Evolutionary conservation across 2,888 invertebrate genomes (phyloP).

Genomic region (Troglohyphantes excavatus): DNA sequence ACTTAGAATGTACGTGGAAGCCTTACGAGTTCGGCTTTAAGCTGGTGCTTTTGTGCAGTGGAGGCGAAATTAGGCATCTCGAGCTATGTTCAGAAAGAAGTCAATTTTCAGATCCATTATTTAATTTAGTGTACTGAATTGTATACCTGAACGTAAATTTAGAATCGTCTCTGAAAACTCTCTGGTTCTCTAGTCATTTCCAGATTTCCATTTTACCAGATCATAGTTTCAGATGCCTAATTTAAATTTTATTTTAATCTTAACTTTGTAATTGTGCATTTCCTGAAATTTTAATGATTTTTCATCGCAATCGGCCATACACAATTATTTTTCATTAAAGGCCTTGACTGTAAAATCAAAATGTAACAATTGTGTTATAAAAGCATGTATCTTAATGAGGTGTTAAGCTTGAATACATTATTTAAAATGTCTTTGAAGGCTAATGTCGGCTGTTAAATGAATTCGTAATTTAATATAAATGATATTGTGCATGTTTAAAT

Average conservation of each 20-base stretch:
- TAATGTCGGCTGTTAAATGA: too few relatives aligned
- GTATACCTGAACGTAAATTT: not conserved
- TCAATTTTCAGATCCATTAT: slow-evolving; percentile 9
- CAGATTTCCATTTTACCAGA: slow-evolving; percentile 24
- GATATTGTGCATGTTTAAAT: not conserved
- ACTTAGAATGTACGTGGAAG: slow-evolving; percentile 14
- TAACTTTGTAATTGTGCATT: not conserved
- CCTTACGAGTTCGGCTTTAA: not conserved
- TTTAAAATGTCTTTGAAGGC: too few relatives aligned
- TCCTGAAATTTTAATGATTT: not conserved
- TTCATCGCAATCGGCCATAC: not conserved
- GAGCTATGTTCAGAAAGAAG: not conserved
- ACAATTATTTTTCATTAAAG: not conserved
- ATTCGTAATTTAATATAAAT: not conserved
- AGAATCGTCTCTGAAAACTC: slow-evolving; percentile 16
- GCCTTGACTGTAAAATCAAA: not conserved
- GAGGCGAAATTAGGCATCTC: slow-evolving; percentile 19
- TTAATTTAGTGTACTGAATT: slow-evolving; percentile 6
- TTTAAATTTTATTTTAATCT: not conserved
- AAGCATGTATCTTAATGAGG: not conserved
- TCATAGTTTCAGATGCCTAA: slow-evolving; percentile 34
- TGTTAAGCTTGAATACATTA: not conserved
- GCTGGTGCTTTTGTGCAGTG: slow-evolving; percentile 12
- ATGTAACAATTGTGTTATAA: not conserved
- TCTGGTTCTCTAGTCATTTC: slow-evolving; percentile 75